Evolutionary conservation across 2,888 invertebrate species (phyloP).

Genomic region (Monoplex corrugatus): DNA sequence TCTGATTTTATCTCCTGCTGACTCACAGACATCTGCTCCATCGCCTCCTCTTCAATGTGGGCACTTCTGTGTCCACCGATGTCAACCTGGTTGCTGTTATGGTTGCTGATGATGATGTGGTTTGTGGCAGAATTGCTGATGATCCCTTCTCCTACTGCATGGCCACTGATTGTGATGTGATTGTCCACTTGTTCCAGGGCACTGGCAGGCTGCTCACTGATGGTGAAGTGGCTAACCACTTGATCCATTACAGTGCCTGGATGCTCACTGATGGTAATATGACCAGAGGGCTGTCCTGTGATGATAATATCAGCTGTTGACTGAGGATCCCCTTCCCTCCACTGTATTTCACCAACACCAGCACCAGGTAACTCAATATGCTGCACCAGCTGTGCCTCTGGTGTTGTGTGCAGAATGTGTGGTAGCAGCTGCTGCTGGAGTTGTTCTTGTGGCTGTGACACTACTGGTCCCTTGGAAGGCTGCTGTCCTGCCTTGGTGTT

Average conservation of each 20-base stretch:
- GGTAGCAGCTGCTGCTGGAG: constrained; percentile 25
- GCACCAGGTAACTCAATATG: background rate
- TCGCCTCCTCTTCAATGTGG: background rate
- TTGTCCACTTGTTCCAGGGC: too few species aligned
- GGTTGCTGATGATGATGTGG: constrained; percentile 25
- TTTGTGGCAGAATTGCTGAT: background rate
- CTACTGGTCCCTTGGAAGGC: background rate
- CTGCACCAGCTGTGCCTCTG: constrained; percentile 17
- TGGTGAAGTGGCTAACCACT: constrained; percentile 17
- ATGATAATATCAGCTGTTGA: background rate
- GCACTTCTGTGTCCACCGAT: background rate
- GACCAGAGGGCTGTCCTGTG: background rate
- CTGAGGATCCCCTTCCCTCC: constrained; percentile 28
- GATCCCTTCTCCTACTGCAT: too few species aligned
- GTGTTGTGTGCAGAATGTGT: background rate
- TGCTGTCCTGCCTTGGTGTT: background rate
- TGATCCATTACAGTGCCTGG: background rate
- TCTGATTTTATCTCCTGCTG: background rate
- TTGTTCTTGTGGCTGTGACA: constrained; percentile 14
- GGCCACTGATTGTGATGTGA: background rate
- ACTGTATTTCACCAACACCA: constrained; percentile 29
- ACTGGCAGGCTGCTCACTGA: background rate
- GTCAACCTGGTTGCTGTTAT: background rate
- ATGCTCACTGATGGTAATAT: background rate
- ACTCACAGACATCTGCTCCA: background rate